A percentile compares a stretch with the other conserved stretches of the same genome.
These are phyloP conservation scores for Zalophus californianus DNA, from an alignment of 2,797 vertebrate genomes.

Conservation along the genomic window DNA sequence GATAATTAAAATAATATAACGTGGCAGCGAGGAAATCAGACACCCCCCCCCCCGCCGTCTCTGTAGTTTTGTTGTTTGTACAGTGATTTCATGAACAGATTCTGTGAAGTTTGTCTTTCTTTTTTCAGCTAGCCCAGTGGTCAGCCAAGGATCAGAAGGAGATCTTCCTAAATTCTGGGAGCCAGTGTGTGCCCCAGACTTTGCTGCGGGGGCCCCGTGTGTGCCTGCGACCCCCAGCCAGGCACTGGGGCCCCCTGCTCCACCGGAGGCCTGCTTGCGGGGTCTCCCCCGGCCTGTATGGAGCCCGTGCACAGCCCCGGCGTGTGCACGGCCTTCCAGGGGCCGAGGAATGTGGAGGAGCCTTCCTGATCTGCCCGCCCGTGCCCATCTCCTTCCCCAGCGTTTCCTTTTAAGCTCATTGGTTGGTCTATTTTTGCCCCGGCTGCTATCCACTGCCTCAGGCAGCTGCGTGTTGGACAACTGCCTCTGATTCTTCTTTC, in stretches of 20 bases:
- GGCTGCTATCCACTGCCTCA: not conserved
- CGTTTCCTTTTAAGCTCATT: not conserved
- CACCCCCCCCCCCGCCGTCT: not conserved
- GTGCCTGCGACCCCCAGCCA: fast-evolving
- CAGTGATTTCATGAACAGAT: not conserved
- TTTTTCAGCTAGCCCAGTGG: not conserved
- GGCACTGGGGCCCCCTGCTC: not conserved
- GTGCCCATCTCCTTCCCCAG: not conserved
- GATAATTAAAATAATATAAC: fast-evolving
- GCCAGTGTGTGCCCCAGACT: fast-evolving
- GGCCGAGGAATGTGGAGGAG: fast-evolving
- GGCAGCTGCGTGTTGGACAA: fast-evolving
- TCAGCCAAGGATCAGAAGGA: not conserved
- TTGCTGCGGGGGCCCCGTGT: not conserved
- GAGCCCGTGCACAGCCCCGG: too few species aligned
- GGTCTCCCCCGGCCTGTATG: too few species aligned
- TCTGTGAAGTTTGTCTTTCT: not conserved
- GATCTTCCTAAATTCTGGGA: not conserved
- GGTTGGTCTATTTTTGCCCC: not conserved
- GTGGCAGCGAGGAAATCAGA: not conserved
- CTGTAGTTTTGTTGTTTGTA: not conserved
- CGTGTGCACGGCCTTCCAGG: fast-evolving
- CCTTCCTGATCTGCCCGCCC: too few species aligned
- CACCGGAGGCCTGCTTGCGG: not conserved
- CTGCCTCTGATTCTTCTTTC: not conserved